These are phyloP conservation scores for Rhynchotus rufescens DNA, from an alignment of 2,797 vertebrate species.

Conservation along the genomic window DNA sequence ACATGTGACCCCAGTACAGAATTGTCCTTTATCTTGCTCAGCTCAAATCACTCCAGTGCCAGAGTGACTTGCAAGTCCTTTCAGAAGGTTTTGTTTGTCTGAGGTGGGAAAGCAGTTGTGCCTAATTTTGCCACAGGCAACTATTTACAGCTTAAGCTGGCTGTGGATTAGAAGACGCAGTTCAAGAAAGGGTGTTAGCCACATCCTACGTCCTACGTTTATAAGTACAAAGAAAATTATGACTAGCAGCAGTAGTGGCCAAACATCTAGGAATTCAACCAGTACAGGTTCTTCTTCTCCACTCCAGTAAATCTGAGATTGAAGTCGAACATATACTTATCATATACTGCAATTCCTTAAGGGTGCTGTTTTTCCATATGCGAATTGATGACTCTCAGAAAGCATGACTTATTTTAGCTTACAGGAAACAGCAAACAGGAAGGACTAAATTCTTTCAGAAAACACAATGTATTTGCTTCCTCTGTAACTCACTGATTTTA, in stretches of 20 bases:
- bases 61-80: not conserved
- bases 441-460: constrained; percentile 42
- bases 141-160: not conserved
- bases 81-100: not conserved
- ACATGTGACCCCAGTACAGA: not conserved
- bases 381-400: not conserved
- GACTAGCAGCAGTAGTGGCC: not conserved
- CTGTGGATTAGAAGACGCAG: not conserved
- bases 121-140: not conserved
- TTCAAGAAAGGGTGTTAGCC: not conserved
- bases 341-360: not conserved
- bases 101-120: not conserved
- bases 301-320: not conserved
- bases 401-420: constrained; percentile 1
- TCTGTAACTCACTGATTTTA: not conserved
- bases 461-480: constrained; percentile 48
- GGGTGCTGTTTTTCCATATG: not conserved
- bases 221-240: not conserved
- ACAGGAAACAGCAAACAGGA: constrained; percentile 55
- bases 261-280: not conserved
- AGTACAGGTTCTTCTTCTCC: too few relatives aligned
- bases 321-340: not conserved
- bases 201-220: not conserved
- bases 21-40: not conserved
- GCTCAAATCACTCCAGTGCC: not conserved